Percentiles rank a stretch among this genome's conserved stretches.
These are phyloP conservation scores for Urocyon cinereoargenteus DNA, from an alignment of 2,797 vertebrate genomes.

Conservation along the genomic window DNA sequence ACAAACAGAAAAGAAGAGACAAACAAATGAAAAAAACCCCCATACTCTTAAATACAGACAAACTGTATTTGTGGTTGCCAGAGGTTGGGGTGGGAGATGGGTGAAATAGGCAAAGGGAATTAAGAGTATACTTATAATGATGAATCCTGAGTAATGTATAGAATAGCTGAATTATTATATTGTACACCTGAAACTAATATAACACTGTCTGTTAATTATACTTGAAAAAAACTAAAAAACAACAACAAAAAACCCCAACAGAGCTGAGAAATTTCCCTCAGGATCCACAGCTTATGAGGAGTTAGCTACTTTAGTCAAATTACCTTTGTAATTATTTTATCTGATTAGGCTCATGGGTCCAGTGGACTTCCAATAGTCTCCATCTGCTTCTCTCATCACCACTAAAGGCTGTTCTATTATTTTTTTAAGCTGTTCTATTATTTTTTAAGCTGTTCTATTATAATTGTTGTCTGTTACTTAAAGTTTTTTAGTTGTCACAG, in stretches of 20 bases:
- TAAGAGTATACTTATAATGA: not conserved
- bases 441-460: not conserved
- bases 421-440: not conserved
- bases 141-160: not conserved
- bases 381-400: not conserved
- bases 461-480: constrained; percentile 20
- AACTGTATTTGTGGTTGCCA: not conserved
- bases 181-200: not conserved
- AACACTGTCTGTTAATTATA: not conserved
- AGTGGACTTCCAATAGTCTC: not conserved
- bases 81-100: not conserved
- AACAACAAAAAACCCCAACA: not conserved
- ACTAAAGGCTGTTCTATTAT: not conserved
- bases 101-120: not conserved
- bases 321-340: not conserved
- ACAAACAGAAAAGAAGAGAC: not conserved
- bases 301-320: not conserved
- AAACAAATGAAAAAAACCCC: not conserved
- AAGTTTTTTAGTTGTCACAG: not conserved
- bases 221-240: not conserved
- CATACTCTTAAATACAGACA: not conserved
- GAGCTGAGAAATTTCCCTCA: not conserved
- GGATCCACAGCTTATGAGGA: not conserved
- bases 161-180: not conserved
- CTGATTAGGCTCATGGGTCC: not conserved